These are phyloP conservation scores for Zaprionus obscuricornis DNA, from an alignment of 2,888 invertebrate genomes.

Conservation along the genomic window DNA sequence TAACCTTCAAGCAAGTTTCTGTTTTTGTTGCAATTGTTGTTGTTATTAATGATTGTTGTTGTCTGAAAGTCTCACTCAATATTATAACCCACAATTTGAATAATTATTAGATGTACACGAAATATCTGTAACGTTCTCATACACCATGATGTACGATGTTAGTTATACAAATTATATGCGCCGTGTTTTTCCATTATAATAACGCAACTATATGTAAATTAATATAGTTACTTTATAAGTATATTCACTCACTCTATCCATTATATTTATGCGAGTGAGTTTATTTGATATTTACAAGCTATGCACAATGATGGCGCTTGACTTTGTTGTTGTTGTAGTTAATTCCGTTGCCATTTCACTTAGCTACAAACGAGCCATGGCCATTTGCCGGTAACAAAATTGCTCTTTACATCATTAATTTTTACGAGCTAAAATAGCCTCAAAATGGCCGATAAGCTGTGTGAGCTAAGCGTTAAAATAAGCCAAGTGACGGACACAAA, in stretches of 20 bases:
- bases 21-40: slow-evolving; percentile 32
- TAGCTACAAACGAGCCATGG: slow-evolving; percentile 75
- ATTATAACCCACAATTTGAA: neutral
- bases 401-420: slow-evolving; percentile 78
- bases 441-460: slow-evolving; percentile 73
- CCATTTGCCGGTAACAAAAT: slow-evolving; percentile 73
- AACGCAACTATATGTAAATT: slow-evolving; percentile 57
- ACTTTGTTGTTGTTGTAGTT: no score
- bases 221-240: slow-evolving; percentile 14
- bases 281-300: slow-evolving; percentile 49
- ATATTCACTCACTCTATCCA: no score
- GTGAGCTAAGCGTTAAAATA: slow-evolving; percentile 19
- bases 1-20: slow-evolving; percentile 29
- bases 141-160: slow-evolving; percentile 62
- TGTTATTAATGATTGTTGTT: slow-evolving; percentile 13
- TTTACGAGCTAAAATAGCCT: slow-evolving; percentile 72
- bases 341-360: slow-evolving; percentile 72
- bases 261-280: neutral
- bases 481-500: slow-evolving; percentile 9
- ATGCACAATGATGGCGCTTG: slow-evolving; percentile 48
- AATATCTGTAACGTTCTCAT: slow-evolving; percentile 53
- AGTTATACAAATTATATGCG: slow-evolving; percentile 65
- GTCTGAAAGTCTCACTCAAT: neutral
- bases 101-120: neutral
- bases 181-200: slow-evolving; percentile 48